Evolutionary conservation across 2,113 vertebrate species (phyloP), one percentile per base, ranked within the genome.

Genomic region (Corydoras maculifer): DNA sequence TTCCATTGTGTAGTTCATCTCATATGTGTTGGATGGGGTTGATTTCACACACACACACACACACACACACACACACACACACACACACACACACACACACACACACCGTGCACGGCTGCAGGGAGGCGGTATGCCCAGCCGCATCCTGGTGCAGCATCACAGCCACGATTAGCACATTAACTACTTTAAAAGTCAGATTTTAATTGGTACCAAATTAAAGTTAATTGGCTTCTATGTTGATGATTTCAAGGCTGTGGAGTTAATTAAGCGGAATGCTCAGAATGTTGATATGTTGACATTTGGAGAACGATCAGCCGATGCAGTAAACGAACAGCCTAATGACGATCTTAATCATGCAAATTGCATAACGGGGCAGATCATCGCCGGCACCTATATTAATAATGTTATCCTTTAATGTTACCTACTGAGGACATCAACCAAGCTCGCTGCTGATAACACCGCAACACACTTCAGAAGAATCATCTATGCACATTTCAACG

Each of bases 231-330:
- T 87, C 81, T 65, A 70, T 58, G 78, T 85, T 84, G 83, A 85
- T 85, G 81, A 79, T 85, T 84, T 87, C 83, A 85, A 88, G 81
- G 70, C 83, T 82, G 80, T 81, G 77, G 80, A 83, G 86, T 88
- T 87, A 90, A 89, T 88, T 83, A 87, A 89, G 84, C 81, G 81
- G 69, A 86, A 82, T 84, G 82, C 77, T 79, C 84, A 83, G 86
- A 87, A 86, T 84, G 86, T 85, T 89, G 88, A 88, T 86, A 89
- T 90, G 86, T 85, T 89, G 88, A 88, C 87, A 90, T 90, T 90
- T 88, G 84, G 78, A 83, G 82, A 88, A 84, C 80, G 82, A 86
- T 84, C 85, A 84, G 54, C 14, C 54, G 6, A 15, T n/a, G n/a
- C 83, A 65, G 18, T 77, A 80, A 74, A 78, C 70, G 72, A 77